phyloP scores from a whole-genome alignment of 2,888 invertebrate species.

The Syrista parreyssii region DNA sequence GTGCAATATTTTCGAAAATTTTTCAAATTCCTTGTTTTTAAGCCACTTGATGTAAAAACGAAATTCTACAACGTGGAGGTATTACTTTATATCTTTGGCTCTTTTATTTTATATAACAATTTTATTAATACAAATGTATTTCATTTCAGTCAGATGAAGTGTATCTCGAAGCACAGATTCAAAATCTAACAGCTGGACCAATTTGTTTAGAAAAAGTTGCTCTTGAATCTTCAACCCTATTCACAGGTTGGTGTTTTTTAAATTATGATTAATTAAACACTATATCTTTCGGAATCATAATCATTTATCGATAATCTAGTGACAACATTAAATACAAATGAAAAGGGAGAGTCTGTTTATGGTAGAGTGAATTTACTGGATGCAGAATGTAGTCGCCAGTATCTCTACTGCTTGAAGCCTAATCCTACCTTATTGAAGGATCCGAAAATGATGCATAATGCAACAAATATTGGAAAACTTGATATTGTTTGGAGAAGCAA shows the following conservation, averaged over 20 bases:
- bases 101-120: background rate
- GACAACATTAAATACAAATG: conserved; percentile 77
- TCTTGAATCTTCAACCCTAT: conserved; percentile 91
- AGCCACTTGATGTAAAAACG: conserved; percentile 98
- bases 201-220: conserved; percentile 95
- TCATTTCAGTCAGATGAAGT: conserved; percentile 73
- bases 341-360: conserved; percentile 78
- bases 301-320: conserved; percentile 64
- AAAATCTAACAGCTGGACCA: conserved; percentile 93
- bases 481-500: conserved; percentile 99
- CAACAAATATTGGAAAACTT: conserved; percentile 93
- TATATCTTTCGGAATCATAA: no score
- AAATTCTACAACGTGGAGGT: conserved; percentile 96
- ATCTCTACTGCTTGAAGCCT: conserved; percentile 91
- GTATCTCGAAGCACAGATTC: conserved; percentile 81
- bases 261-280: conserved; percentile 1
- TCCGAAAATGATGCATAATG: conserved; percentile 81
- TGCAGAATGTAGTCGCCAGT: conserved; percentile 92
- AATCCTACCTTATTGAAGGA: conserved; percentile 80
- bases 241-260: conserved; percentile 70
- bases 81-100: conserved; percentile 20
- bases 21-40: conserved; percentile 97
- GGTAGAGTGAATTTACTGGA: conserved; percentile 85
- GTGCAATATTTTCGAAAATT: conserved; percentile 93
- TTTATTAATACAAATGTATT: conserved; percentile 5